These are phyloP conservation scores for Siphamia tubifer DNA, from an alignment of 2,113 vertebrate genomes.

Conservation along the genomic window DNA sequence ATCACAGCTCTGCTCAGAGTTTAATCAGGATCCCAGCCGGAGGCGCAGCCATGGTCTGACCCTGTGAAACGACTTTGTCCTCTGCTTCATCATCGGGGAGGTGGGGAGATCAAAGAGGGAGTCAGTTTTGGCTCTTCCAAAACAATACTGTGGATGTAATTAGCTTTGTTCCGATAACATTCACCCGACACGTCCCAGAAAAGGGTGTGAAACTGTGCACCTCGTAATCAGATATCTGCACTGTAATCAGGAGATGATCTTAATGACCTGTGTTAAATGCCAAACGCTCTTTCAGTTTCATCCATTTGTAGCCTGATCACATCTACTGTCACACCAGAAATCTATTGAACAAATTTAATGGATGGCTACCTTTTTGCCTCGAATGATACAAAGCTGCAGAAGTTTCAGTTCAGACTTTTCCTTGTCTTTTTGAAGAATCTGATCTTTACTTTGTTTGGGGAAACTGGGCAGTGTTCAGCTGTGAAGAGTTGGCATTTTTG, in stretches of 20 bases:
- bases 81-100: constrained; percentile 42
- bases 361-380: neutral
- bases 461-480: neutral
- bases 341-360: constrained; percentile 19
- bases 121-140: constrained; percentile 22
- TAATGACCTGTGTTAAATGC: neutral
- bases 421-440: neutral
- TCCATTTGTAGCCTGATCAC: constrained; percentile 30
- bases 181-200: constrained; percentile 14
- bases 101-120: constrained; percentile 40
- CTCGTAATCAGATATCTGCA: neutral
- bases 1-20: constrained; percentile 34
- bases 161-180: constrained; percentile 34
- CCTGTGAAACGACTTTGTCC: constrained; percentile 50
- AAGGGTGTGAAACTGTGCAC: constrained; percentile 8
- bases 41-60: constrained; percentile 26
- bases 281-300: neutral
- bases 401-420: neutral
- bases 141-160: constrained; percentile 29
- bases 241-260: constrained; percentile 48
- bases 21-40: constrained; percentile 64
- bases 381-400: neutral
- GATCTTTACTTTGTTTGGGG: neutral
- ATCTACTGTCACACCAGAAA: neutral
- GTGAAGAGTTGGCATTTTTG: constrained; percentile 7